A percentile compares a stretch with the other conserved stretches of the same genome.
These are phyloP conservation scores for Scalopus aquaticus DNA, from an alignment of 2,113 vertebrate species.

Conservation along the genomic window DNA sequence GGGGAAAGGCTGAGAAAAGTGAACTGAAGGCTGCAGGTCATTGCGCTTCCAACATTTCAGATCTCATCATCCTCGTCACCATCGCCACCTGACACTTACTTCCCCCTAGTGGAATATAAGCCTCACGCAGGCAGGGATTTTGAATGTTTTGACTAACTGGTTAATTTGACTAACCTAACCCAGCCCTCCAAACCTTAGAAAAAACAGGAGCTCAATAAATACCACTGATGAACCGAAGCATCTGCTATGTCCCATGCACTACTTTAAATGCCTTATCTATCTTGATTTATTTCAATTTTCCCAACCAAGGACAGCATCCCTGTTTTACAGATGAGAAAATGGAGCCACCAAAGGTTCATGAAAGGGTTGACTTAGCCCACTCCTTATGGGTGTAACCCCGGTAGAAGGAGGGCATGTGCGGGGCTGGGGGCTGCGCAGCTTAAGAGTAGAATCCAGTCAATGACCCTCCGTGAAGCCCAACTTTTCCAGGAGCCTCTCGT, in stretches of 20 bases:
- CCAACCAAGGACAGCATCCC: background rate
- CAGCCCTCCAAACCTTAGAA: background rate
- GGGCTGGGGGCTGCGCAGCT: background rate
- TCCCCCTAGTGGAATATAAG: background rate
- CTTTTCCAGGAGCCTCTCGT: background rate
- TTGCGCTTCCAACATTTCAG: background rate
- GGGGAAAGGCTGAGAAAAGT: background rate
- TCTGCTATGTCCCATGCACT: background rate
- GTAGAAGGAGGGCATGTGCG: background rate
- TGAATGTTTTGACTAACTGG: background rate
- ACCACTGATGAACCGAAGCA: background rate
- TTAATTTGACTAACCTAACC: too few relatives aligned
- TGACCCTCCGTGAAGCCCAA: background rate
- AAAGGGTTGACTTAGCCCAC: background rate
- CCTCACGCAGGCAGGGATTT: accelerated
- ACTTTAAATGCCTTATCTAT: background rate
- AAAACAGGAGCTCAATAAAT: background rate
- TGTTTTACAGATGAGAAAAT: slow-evolving; percentile 32
- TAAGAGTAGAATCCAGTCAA: background rate
- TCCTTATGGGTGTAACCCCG: background rate
- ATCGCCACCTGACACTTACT: too few relatives aligned
- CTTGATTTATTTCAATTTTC: background rate
- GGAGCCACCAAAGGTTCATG: background rate
- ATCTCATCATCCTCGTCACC: background rate
- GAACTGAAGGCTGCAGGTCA: background rate